Base-by-base conservation (phyloP, 1,140 invertebrate species). In the Neodiprion lecontei region DNA sequence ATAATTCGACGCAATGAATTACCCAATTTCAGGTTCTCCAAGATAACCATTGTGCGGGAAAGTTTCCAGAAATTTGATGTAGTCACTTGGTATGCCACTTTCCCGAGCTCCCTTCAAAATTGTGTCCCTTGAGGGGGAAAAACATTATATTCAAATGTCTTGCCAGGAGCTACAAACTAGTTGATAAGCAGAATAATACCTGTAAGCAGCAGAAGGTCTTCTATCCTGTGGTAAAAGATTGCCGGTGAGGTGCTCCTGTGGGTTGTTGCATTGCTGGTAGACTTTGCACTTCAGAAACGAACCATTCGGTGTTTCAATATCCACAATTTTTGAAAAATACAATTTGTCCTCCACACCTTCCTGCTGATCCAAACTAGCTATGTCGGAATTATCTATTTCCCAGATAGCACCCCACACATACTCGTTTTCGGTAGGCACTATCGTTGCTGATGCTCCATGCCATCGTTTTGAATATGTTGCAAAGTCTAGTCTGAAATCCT, bases 321-420 rank as follows among this genome's bases (percentile, higher is more conserved):
- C 85, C 4, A 95, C 91, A 67, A 89, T 86, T 77, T 94, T 86
- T 47, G 91, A 86, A 82, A 90, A 90, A 82, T 96, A 96, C 75
- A 94, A 89, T 65, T 92, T 91, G 28, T 90, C 82, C 47, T 90
- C 85, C 1, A 95, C 94, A 73, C 93, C 93, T 91, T 96, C 95
- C 89, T 96, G 95, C 74, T 85, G 86, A 83, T 96, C 95, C 69
- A 97, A 88, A 81, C 89, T 85, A 7, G 85, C 77, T 80, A 93
- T 87, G 81, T 96, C 91, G 50, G 84, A 83, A 17, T 89, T 88
- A 77, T 92, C 84, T 72, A 96, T 85, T 88, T 93, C 91, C 95
- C 95, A 97, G 67, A 97, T 84, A 53, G 93, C 92, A 53, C 95
- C 95, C 93, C 94, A 96, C 4, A 96, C 91, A 78, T 90, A 79